Evolutionary conservation across 64 coral and sea anemone genomes (phyloP).

Genomic region (Pocillopora verrucosa): DNA sequence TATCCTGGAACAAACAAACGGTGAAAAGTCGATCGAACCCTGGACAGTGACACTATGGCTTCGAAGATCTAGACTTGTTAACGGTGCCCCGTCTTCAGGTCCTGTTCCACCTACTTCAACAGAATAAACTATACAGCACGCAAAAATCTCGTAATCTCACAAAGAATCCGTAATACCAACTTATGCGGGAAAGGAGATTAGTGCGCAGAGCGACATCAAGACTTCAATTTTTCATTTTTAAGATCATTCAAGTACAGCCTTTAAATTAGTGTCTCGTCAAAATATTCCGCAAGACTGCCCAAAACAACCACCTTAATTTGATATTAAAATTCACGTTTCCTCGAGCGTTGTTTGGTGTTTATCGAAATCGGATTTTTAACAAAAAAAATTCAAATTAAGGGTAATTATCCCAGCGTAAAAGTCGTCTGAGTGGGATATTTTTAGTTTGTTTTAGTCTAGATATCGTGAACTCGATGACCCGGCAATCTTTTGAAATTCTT

Average conservation of each 20-base stretch:
- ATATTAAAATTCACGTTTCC: not conserved
- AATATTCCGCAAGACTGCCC: not conserved
- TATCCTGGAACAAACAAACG: not conserved
- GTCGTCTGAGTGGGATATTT: not conserved
- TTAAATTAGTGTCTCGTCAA: not conserved
- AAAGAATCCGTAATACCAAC: not conserved
- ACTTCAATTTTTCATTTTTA: not conserved
- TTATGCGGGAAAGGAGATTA: conserved; percentile 1
- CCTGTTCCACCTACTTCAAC: not conserved
- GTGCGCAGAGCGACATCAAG: not conserved
- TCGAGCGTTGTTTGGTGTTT: not conserved
- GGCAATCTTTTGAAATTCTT: not conserved
- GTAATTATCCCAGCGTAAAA: not conserved
- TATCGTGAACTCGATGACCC: not conserved
- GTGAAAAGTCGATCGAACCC: not conserved
- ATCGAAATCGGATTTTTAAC: not conserved
- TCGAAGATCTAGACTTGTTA: not conserved
- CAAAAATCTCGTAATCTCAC: not conserved
- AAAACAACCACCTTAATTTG: not conserved
- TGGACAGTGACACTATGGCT: not conserved
- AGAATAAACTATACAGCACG: not conserved
- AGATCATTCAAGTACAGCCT: not conserved
- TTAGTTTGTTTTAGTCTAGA: not conserved
- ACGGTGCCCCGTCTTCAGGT: not conserved
- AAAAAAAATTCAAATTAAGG: not conserved